phyloP scores from a whole-genome alignment of 2,113 vertebrate species.

The Forbesichthys agassizii region DNA sequence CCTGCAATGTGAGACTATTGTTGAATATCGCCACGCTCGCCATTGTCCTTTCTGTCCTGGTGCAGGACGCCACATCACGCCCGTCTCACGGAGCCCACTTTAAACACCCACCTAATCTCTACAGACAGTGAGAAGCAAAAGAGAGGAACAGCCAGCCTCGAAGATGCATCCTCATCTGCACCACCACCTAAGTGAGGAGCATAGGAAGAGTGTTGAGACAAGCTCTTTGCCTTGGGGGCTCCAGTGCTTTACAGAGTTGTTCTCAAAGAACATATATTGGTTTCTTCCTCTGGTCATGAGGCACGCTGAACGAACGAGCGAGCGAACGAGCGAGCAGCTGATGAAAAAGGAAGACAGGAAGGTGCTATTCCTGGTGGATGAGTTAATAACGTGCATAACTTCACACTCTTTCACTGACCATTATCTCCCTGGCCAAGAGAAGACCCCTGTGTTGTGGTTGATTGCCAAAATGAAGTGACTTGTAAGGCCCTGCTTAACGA shows the following conservation, averaged over 20 bases:
- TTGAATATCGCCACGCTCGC: background rate
- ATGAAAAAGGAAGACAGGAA: slow-evolving; percentile 33
- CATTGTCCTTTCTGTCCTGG: slow-evolving; percentile 14
- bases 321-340: background rate
- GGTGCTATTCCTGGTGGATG: slow-evolving; percentile 19
- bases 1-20: background rate
- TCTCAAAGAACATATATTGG: slow-evolving; percentile 38
- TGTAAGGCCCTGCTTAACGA: slow-evolving; percentile 42
- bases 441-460: slow-evolving; percentile 14
- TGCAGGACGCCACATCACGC: slow-evolving; percentile 7
- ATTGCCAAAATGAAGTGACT: slow-evolving; percentile 50
- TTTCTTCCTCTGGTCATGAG: slow-evolving; percentile 31
- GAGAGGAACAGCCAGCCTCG: slow-evolving; percentile 5
- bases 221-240: too few species aligned
- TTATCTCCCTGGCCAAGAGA: slow-evolving; percentile 39
- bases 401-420: slow-evolving; percentile 35
- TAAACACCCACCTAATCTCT: slow-evolving; percentile 11
- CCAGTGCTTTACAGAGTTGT: too few species aligned
- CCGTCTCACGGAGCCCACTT: slow-evolving; percentile 6
- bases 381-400: slow-evolving; percentile 60
- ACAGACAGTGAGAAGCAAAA: slow-evolving; percentile 15
- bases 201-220: background rate
- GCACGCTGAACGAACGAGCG: slow-evolving; percentile 3
- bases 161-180: background rate
- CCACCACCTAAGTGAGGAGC: too few species aligned